A percentile compares a stretch with the other conserved stretches of the same genome.
These are phyloP conservation scores for Lethenteron reissneri DNA, from an alignment of 2,113 vertebrate species.

Conservation along the genomic window DNA sequence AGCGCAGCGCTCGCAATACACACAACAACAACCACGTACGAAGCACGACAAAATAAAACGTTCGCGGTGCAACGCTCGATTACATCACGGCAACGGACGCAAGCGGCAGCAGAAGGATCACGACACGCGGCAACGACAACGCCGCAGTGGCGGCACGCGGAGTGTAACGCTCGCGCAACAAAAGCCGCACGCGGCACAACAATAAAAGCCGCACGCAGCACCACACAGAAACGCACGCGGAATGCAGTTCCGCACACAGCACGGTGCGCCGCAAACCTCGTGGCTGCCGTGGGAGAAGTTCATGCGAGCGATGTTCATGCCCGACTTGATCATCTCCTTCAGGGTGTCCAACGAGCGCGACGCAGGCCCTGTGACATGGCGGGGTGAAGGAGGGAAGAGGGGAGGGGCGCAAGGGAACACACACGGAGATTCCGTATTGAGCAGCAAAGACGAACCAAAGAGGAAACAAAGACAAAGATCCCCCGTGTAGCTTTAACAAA, in stretches of 20 bases:
- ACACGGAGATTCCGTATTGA: too few species aligned
- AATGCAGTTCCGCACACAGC: neutral
- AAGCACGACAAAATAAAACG: too few species aligned
- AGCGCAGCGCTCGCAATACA: too few species aligned
- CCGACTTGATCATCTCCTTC: slow-evolving; percentile 89
- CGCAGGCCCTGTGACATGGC: slow-evolving; percentile 40
- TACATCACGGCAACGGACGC: too few species aligned
- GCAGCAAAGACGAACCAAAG: neutral
- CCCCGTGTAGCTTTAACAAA: too few species aligned
- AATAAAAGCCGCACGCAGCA: neutral
- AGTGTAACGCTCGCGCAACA: neutral
- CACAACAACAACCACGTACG: too few species aligned
- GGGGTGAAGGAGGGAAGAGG: too few species aligned
- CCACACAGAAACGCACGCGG: neutral
- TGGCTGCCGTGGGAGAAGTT: slow-evolving; percentile 96
- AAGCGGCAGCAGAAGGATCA: too few species aligned
- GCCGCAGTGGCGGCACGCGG: too few species aligned
- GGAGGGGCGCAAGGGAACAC: too few species aligned
- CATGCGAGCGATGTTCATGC: slow-evolving; percentile 90
- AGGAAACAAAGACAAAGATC: neutral
- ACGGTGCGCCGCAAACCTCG: slow-evolving; percentile 29
- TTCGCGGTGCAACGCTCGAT: too few species aligned
- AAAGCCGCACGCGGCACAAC: neutral
- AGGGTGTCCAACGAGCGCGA: slow-evolving; percentile 53
- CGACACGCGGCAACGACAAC: too few species aligned